Evolutionary conservation across 2,888 invertebrate species (phyloP).

Genomic region (Steromphala cineraria): DNA sequence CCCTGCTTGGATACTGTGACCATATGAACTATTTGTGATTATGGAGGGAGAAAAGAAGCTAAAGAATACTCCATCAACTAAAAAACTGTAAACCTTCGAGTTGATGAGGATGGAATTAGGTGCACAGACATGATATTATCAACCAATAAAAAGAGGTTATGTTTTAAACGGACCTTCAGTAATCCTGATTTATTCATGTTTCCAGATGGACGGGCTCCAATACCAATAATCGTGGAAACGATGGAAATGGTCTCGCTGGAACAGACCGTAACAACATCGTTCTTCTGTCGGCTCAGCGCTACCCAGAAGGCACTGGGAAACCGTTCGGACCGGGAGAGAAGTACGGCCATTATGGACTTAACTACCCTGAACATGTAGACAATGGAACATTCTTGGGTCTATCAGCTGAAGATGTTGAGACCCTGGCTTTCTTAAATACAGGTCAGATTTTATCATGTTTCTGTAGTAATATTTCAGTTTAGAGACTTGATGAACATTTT

Average conservation of each 20-base stretch:
- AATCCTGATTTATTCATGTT: background rate
- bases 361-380: conserved; percentile 63
- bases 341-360: conserved; percentile 71
- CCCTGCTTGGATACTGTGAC: no score
- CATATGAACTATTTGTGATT: no score
- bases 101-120: no score
- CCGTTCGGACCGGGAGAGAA: conserved; percentile 49
- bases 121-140: no score
- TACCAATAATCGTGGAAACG: conserved; percentile 72
- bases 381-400: conserved; percentile 67
- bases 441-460: conserved; percentile 44
- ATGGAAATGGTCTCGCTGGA: conserved; percentile 72
- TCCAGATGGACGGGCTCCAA: conserved; percentile 75
- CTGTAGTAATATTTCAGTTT: background rate
- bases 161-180: background rate
- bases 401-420: conserved; percentile 49
- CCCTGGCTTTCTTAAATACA: conserved; percentile 66
- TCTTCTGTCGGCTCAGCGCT: conserved; percentile 57
- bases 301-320: conserved; percentile 60
- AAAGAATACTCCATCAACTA: no score
- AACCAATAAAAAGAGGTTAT: no score
- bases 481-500: no score
- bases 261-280: conserved; percentile 74
- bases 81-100: no score
- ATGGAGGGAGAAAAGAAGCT: no score